These are phyloP conservation scores for Sula dactylatra DNA, from an alignment of 2,113 vertebrate genomes.

Conservation along the genomic window DNA sequence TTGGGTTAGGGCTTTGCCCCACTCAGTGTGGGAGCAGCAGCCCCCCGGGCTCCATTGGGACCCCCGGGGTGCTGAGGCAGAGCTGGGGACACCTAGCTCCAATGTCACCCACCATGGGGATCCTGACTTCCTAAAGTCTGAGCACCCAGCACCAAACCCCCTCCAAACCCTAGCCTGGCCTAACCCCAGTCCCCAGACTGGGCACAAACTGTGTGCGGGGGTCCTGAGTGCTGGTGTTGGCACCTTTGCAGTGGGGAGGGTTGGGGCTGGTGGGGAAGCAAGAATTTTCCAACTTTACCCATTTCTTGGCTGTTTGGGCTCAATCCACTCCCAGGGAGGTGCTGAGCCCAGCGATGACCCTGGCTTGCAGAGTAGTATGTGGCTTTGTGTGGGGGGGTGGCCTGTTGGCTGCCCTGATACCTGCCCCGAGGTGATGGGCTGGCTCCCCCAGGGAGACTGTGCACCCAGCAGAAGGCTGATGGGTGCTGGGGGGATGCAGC, in stretches of 20 bases:
- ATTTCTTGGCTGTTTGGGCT: neutral
- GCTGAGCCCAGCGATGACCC: neutral
- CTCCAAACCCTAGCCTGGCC: neutral
- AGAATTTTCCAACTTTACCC: neutral
- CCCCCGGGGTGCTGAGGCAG: accelerated
- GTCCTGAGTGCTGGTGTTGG: neutral
- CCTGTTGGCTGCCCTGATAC: neutral
- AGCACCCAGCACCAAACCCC: neutral
- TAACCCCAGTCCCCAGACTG: neutral
- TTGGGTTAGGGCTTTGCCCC: neutral
- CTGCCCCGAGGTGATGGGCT: neutral
- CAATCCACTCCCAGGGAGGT: neutral
- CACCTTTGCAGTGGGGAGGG: neutral
- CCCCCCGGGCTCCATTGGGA: neutral
- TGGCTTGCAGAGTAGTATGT: neutral
- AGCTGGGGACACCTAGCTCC: neutral
- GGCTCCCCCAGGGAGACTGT: neutral
- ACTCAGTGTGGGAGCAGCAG: neutral
- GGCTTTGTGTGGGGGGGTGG: neutral
- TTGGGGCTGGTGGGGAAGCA: neutral
- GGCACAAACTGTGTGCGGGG: neutral
- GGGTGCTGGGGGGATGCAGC: neutral
- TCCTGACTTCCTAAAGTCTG: neutral
- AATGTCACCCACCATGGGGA: neutral
- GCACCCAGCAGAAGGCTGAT: neutral